Evolutionary conservation across 2,797 vertebrate genomes (phyloP).

Genomic region (Monodelphis domestica): DNA sequence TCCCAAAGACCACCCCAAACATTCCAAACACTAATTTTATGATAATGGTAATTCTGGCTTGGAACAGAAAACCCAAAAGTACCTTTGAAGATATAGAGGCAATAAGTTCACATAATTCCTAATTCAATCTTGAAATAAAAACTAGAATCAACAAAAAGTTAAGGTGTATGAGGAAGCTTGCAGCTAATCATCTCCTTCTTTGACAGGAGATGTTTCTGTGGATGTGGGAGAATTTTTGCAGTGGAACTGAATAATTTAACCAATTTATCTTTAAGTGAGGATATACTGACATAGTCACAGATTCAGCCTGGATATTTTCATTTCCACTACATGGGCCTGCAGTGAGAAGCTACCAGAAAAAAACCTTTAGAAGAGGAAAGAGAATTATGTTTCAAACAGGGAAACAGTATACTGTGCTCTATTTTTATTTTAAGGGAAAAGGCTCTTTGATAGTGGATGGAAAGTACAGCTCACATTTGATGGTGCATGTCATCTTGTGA

Average conservation of each 20-base stretch:
- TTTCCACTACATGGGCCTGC: conserved; percentile 67
- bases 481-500: conserved; percentile 57
- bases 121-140: conserved; percentile 59
- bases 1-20: conserved; percentile 63
- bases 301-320: conserved; percentile 79
- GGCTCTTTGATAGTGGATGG: conserved; percentile 33
- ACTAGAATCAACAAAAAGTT: conserved; percentile 76
- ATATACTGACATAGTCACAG: conserved; percentile 77
- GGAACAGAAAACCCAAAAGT: conserved; percentile 76
- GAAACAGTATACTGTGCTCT: conserved; percentile 24
- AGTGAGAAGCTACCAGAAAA: conserved; percentile 69
- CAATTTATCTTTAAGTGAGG: conserved; percentile 80
- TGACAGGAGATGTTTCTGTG: conserved; percentile 78
- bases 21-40: conserved; percentile 67
- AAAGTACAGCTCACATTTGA: not conserved
- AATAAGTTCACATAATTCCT: conserved; percentile 63
- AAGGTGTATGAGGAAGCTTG: conserved; percentile 62
- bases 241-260: conserved; percentile 79
- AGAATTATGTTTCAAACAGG: conserved; percentile 37
- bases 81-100: conserved; percentile 53
- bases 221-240: conserved; percentile 78
- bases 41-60: conserved; percentile 75
- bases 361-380: conserved; percentile 38
- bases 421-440: conserved; percentile 43
- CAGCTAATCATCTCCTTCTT: conserved; percentile 81